phyloP scores from a whole-genome alignment of 1,140 invertebrate species.

The Philopotamus ludificatus region DNA sequence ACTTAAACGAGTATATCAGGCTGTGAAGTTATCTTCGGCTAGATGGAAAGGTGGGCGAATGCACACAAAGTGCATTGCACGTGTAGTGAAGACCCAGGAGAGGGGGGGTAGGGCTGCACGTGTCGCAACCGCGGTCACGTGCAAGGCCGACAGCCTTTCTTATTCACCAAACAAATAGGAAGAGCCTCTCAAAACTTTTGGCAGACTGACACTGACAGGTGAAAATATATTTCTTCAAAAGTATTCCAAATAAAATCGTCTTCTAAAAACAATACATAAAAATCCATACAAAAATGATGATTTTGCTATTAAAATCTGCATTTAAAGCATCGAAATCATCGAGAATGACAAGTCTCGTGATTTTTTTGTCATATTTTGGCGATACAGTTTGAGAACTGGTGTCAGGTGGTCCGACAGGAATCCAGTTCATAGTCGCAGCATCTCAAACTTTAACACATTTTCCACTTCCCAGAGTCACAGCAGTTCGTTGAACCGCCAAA shows the following conservation, averaged over 20 bases:
- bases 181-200: background rate
- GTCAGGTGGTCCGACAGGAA: slow-evolving; percentile 10
- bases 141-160: slow-evolving; percentile 28
- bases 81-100: background rate
- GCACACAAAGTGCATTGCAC: slow-evolving; percentile 28
- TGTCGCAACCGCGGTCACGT: slow-evolving; percentile 29
- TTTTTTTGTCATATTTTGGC: no score
- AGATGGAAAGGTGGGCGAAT: slow-evolving; percentile 3
- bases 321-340: no score
- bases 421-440: slow-evolving; percentile 25
- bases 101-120: background rate
- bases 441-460: slow-evolving; percentile 27
- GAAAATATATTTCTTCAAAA: background rate
- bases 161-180: background rate
- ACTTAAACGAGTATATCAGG: background rate
- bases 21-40: slow-evolving; percentile 3
- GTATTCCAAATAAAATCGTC: background rate
- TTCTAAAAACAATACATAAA: background rate
- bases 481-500: slow-evolving; percentile 24
- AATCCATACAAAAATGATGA: no score
- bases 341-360: no score
- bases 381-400: slow-evolving; percentile 4
- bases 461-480: slow-evolving; percentile 22
- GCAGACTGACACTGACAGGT: background rate
- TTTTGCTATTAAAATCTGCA: no score